A percentile compares a stretch with the other conserved stretches of the same genome.
Evolutionary conservation across 2,888 invertebrate species (phyloP).

Genomic region (Drosophila rubida): DNA sequence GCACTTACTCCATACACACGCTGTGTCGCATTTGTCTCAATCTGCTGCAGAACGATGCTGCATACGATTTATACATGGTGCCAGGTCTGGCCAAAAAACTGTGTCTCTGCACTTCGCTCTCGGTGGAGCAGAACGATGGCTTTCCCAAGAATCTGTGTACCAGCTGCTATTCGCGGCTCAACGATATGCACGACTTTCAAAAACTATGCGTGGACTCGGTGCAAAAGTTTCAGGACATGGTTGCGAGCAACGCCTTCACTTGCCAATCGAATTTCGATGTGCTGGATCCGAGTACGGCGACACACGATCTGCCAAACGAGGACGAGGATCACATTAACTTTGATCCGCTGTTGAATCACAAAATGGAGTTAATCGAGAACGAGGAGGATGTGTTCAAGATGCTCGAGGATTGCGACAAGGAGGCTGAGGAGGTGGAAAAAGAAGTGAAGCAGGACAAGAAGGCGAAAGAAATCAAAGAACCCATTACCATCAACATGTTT

Average conservation of each 20-base stretch:
- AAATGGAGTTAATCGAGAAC: constrained; percentile 81
- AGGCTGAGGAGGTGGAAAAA: constrained; percentile 75
- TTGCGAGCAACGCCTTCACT: constrained; percentile 66
- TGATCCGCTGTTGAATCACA: constrained; percentile 79
- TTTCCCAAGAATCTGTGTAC: constrained; percentile 82
- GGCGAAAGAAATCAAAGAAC: constrained; percentile 13
- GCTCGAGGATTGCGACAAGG: constrained; percentile 81
- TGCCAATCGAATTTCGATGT: constrained; percentile 73
- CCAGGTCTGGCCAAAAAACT: constrained; percentile 82
- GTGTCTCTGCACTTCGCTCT: constrained; percentile 79
- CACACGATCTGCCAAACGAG: constrained; percentile 59
- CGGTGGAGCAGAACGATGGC: constrained; percentile 81
- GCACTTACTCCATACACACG: constrained; percentile 71
- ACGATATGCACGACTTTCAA: constrained; percentile 82
- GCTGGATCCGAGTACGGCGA: constrained; percentile 61
- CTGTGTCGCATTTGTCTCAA: constrained; percentile 82
- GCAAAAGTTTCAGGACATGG: constrained; percentile 78
- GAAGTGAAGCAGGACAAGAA: constrained; percentile 45
- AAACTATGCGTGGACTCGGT: constrained; percentile 79
- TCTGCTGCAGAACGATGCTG: constrained; percentile 71
- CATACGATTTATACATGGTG: constrained; percentile 79
- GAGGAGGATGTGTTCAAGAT: constrained; percentile 82
- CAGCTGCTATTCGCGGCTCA: constrained; percentile 77
- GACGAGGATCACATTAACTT: constrained; percentile 79
- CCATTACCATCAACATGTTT: constrained; percentile 37